These are phyloP conservation scores for Erythrocercus mccallii DNA, from an alignment of 2,113 vertebrate genomes.

Conservation along the genomic window DNA sequence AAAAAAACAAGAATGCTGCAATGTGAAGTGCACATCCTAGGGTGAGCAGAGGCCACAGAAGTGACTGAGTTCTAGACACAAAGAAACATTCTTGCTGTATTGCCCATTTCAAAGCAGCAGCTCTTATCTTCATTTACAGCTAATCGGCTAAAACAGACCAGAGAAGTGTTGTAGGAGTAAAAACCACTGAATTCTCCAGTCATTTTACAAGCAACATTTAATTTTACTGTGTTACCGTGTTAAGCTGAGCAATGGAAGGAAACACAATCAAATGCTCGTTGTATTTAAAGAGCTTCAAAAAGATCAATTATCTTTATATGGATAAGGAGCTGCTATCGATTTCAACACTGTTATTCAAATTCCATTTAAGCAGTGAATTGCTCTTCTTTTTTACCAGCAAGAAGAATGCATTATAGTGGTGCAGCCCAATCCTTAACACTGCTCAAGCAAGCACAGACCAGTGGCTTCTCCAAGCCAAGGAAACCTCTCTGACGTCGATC, in stretches of 20 bases:
- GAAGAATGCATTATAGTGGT: not conserved
- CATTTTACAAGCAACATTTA: conserved; percentile 40
- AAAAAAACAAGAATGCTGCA: not conserved
- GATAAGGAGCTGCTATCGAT: conserved; percentile 39
- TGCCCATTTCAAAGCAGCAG: not conserved
- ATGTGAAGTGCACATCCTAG: accelerated
- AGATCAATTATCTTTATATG: conserved; percentile 45
- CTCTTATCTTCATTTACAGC: not conserved
- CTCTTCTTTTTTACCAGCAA: not conserved
- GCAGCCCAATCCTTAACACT: not conserved
- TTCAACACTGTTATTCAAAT: conserved; percentile 44
- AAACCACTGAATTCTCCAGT: not conserved
- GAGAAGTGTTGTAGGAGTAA: not conserved
- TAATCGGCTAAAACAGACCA: not conserved
- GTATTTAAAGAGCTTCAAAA: conserved; percentile 21
- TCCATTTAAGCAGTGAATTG: conserved; percentile 21
- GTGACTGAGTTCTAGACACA: accelerated
- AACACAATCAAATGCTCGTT: conserved; percentile 39
- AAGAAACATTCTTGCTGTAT: not conserved
- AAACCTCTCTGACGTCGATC: not conserved
- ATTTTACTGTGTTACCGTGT: not conserved
- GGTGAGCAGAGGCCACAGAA: not conserved
- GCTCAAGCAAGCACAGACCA: not conserved
- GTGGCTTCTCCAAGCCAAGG: not conserved
- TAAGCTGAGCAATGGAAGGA: not conserved